Evolutionary conservation across 2,797 vertebrate genomes (phyloP).

Genomic region (Eptatretus atami): DNA sequence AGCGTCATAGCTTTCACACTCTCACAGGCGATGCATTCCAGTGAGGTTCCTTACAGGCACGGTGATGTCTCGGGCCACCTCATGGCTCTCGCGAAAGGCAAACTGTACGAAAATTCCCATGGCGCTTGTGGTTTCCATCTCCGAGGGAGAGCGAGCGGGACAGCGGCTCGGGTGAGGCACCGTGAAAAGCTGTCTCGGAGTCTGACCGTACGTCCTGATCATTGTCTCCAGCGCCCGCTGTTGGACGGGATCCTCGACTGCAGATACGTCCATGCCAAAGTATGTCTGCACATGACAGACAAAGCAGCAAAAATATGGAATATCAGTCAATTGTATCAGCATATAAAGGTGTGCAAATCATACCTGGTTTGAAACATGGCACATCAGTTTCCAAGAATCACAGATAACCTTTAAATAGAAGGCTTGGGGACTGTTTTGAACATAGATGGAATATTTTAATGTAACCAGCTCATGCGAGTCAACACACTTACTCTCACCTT

Average conservation of each 20-base stretch:
- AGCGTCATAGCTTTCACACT: too few relatives aligned
- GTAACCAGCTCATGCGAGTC: too few relatives aligned
- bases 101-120: constrained; percentile 87
- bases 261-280: constrained; percentile 92
- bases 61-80: constrained; percentile 30
- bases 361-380: too few relatives aligned
- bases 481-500: too few relatives aligned
- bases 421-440: too few relatives aligned
- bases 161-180: constrained; percentile 36
- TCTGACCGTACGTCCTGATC: constrained; percentile 96
- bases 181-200: constrained; percentile 64
- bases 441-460: too few relatives aligned
- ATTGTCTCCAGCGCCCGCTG: constrained; percentile 81
- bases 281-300: constrained; percentile 31
- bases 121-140: constrained; percentile 73
- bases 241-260: constrained; percentile 88
- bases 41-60: constrained; percentile 32
- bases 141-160: constrained; percentile 36
- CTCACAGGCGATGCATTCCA: neutral
- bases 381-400: too few relatives aligned
- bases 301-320: neutral
- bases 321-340: constrained; percentile 6
- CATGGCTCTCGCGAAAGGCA: constrained; percentile 63
- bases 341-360: constrained; percentile 3
- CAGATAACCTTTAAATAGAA: too few relatives aligned